These are phyloP conservation scores for Peromyscus polionotus DNA, from an alignment of 2,113 vertebrate genomes.

Conservation along the genomic window DNA sequence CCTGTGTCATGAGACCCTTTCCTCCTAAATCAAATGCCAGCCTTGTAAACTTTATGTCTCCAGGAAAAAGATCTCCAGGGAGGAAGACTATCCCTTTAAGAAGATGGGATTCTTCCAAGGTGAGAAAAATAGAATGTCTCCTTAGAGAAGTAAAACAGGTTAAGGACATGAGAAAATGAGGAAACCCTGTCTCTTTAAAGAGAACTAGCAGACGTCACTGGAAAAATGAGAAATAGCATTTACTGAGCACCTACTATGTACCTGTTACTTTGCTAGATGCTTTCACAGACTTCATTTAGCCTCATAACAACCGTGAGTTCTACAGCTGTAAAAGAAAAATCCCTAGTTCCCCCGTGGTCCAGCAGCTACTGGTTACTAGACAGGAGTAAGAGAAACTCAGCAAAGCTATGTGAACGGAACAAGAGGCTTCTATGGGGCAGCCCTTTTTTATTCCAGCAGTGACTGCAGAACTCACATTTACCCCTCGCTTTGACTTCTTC, in stretches of 20 bases:
- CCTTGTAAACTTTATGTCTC: slow-evolving; percentile 51
- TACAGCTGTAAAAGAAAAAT: slow-evolving; percentile 12
- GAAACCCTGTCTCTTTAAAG: slow-evolving; percentile 36
- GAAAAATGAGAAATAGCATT: slow-evolving; percentile 23
- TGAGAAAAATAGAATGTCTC: not conserved
- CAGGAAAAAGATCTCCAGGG: slow-evolving; percentile 16
- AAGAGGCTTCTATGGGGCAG: not conserved
- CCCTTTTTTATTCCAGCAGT: slow-evolving; percentile 15
- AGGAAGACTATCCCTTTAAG: slow-evolving; percentile 29
- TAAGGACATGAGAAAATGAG: not conserved
- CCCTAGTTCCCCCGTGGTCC: not conserved
- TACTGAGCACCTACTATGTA: slow-evolving; percentile 28
- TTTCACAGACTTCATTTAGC: slow-evolving; percentile 18
- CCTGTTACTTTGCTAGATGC: not conserved
- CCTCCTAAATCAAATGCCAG: slow-evolving; percentile 29
- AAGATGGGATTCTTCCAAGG: slow-evolving; percentile 43
- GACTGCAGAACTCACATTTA: slow-evolving; percentile 19
- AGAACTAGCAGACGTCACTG: slow-evolving; percentile 21
- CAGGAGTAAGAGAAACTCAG: not conserved
- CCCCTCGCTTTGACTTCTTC: slow-evolving; percentile 4
- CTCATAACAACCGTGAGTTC: not conserved
- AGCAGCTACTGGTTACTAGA: slow-evolving; percentile 11
- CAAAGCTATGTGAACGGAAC: not conserved
- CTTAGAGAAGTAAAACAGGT: not conserved
- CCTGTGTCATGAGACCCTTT: not conserved